These are phyloP conservation scores for Brachynemurus nebulosus DNA, from an alignment of 2,888 invertebrate species.

Conservation along the genomic window DNA sequence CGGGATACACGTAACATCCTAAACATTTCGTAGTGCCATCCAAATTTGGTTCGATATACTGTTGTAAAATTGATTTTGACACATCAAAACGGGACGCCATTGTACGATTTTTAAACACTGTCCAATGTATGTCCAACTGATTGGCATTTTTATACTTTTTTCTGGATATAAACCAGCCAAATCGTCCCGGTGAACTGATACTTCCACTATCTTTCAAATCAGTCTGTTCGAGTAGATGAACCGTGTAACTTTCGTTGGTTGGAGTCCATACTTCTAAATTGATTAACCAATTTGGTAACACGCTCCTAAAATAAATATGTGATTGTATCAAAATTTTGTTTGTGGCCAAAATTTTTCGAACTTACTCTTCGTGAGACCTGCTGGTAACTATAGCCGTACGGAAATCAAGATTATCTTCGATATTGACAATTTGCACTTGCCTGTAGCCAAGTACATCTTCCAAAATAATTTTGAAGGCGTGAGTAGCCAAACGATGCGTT, in stretches of 20 bases:
- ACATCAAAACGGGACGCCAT: neutral
- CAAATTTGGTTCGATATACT: conserved; percentile 23
- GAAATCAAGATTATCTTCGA: too few relatives aligned
- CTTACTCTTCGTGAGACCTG: too few relatives aligned
- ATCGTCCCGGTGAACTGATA: conserved; percentile 40
- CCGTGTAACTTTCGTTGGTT: conserved; percentile 39
- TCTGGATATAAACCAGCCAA: conserved; percentile 49
- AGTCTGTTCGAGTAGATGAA: conserved; percentile 28
- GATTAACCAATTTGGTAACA: conserved; percentile 36
- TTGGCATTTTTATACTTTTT: conserved; percentile 22
- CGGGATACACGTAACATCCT: too few relatives aligned
- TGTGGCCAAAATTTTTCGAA: neutral
- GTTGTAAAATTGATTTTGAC: neutral
- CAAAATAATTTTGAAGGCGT: conserved; percentile 43
- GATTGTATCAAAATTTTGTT: neutral
- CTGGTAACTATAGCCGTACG: too few relatives aligned
- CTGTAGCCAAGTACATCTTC: conserved; percentile 34
- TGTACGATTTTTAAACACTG: conserved; percentile 32
- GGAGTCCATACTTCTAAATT: conserved; percentile 61
- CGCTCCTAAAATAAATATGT: conserved; percentile 24
- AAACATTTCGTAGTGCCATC: conserved; percentile 36
- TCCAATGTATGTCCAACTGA: conserved; percentile 33
- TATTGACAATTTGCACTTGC: conserved; percentile 29
- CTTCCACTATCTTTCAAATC: conserved; percentile 38
- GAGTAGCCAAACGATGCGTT: conserved; percentile 40